These are phyloP conservation scores for Elymnias hypermnestra DNA, from an alignment of 1,140 invertebrate genomes.

Conservation along the genomic window DNA sequence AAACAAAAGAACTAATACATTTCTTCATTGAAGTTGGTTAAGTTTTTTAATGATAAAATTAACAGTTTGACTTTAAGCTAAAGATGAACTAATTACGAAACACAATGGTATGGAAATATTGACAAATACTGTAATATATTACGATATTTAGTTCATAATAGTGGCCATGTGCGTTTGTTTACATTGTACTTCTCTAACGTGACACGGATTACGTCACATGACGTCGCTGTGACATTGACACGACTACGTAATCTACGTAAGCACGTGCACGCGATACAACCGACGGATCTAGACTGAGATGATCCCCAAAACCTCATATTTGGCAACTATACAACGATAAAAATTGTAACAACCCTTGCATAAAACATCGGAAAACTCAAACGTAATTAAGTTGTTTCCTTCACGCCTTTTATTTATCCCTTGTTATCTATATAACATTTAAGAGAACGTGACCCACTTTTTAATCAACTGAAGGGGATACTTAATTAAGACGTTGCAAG, in stretches of 20 bases:
- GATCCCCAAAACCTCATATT: conserved; percentile 23
- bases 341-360: conserved; percentile 30
- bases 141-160: too few relatives aligned
- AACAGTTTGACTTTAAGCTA: too few relatives aligned
- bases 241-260: conserved; percentile 20
- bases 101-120: too few relatives aligned
- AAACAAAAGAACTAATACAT: too few relatives aligned
- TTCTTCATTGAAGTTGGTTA: too few relatives aligned
- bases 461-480: too few relatives aligned
- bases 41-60: too few relatives aligned
- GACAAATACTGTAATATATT: too few relatives aligned
- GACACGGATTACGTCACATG: conserved; percentile 5
- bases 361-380: conserved; percentile 26
- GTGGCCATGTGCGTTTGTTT: conserved; percentile 13
- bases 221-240: conserved; percentile 7
- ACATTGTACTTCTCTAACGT: neutral
- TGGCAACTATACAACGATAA: conserved; percentile 49
- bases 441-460: conserved; percentile 7
- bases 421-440: conserved; percentile 11
- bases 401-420: neutral
- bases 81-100: too few relatives aligned
- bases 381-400: conserved; percentile 26
- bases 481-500: too few relatives aligned
- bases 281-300: conserved; percentile 55
- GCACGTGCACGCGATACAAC: conserved; percentile 41